Evolutionary conservation across 2,888 invertebrate genomes (phyloP).

Genomic region (Xylophagus ater): DNA sequence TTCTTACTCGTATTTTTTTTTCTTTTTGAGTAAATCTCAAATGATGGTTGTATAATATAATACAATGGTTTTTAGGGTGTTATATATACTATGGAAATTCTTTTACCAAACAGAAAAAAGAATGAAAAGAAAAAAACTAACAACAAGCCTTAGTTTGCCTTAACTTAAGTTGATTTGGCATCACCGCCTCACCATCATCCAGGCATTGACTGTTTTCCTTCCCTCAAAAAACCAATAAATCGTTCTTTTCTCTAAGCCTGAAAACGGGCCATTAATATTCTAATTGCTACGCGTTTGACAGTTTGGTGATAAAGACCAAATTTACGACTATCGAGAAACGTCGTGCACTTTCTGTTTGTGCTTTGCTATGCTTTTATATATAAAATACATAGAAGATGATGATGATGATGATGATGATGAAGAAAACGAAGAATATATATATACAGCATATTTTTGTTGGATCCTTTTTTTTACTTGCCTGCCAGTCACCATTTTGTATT

Average conservation of each 20-base stretch:
- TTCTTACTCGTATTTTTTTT: too few relatives aligned
- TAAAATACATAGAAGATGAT: not conserved
- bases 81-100: too few relatives aligned
- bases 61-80: too few relatives aligned
- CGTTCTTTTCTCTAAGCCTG: constrained; percentile 21
- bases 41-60: too few relatives aligned
- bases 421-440: constrained; percentile 3
- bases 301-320: constrained; percentile 24
- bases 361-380: constrained; percentile 4
- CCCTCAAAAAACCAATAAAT: constrained; percentile 22
- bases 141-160: too few relatives aligned
- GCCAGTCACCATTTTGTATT: constrained; percentile 14
- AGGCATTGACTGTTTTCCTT: constrained; percentile 14
- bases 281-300: constrained; percentile 24
- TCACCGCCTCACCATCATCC: not conserved
- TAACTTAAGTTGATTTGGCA: not conserved
- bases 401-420: constrained; percentile 3
- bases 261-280: constrained; percentile 23
- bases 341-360: constrained; percentile 18
- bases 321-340: constrained; percentile 22
- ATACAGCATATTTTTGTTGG: too few relatives aligned
- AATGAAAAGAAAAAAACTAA: too few relatives aligned
- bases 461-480: too few relatives aligned
- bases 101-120: too few relatives aligned
- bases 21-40: too few relatives aligned